Base-by-base conservation (phyloP, 2,797 vertebrate species). In the Tragelaphus eurycerus region DNA sequence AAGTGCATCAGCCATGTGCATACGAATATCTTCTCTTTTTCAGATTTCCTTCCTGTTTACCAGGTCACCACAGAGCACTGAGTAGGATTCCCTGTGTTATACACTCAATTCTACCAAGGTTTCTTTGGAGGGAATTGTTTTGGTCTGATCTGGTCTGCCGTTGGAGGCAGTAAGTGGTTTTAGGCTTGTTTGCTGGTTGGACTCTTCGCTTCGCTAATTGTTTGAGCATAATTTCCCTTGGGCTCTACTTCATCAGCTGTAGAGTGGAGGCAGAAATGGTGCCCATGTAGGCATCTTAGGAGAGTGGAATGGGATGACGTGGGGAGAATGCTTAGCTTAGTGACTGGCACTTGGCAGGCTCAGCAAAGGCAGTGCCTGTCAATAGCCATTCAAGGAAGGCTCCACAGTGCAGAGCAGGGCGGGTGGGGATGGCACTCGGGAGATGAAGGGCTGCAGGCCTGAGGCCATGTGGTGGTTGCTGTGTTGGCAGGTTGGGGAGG, bases 341-440 rank as follows among this genome's bases (percentile, higher is more conserved):
- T 59, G 89, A 27, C 83, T 23, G 89, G n/a, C 21, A 10, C 50
- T 59, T 1, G 14, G 52, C 8, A 21, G 43, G 23, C 59, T 59
- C 50, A 19, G 78, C 92, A 64, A 19, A 54, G 27, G 21, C 11
- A 59, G 25, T 6, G 34, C 21, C 4, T 19, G 9, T 50, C 81
- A 54, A n/a, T 1, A 81, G 7, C 23, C 16, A 4, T 38, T 89
- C 60, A 16, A 86, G 43, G 82, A 59, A 34, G 52, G 8, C 19
- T 4, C 1, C 1, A 11, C 6, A 0, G 10, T 21, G 16, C 31
- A 3, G 25, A 29, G 29, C n/a, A 23, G 76, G 13, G n/a, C 4
- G 4, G 34, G 48, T 6, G 3, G 59, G 48, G 2, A 34, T 71
- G 67, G 34, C 6, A 12, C 16, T 43, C 19, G 11, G 57, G 48